Evolutionary conservation across 2,888 invertebrate genomes (phyloP).

Genomic region (Acleris emargana): DNA sequence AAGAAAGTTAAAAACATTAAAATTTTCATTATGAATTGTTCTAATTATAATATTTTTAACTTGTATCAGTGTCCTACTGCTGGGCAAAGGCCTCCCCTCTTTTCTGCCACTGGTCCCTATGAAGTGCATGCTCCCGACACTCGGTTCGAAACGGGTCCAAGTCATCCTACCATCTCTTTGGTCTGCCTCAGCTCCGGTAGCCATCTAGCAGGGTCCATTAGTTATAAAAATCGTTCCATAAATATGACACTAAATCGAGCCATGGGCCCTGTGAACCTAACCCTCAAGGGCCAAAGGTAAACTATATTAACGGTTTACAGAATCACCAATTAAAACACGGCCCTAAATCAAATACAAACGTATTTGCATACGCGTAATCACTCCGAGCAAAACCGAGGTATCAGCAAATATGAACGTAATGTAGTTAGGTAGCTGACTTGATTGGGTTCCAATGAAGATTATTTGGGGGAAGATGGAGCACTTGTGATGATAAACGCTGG

Average conservation of each 20-base stretch:
- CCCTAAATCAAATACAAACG: slow-evolving; percentile 28
- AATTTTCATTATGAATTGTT: no score
- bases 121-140: no score
- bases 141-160: no score
- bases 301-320: slow-evolving; percentile 25
- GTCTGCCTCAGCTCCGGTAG: no score
- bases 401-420: slow-evolving; percentile 37
- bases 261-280: background rate
- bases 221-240: no score
- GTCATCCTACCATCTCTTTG: no score
- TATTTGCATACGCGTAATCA: slow-evolving; percentile 36
- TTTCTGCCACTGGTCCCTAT: no score
- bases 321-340: slow-evolving; percentile 30
- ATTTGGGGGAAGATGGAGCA: background rate
- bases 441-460: slow-evolving; percentile 25
- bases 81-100: no score
- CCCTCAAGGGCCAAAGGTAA: slow-evolving; percentile 3
- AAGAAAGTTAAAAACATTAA: no score
- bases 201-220: no score
- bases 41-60: no score
- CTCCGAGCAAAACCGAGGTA: slow-evolving; percentile 27
- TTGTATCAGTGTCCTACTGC: no score
- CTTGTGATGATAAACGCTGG: slow-evolving; percentile 5
- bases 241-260: background rate
- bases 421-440: slow-evolving; percentile 36